Conservation (phyloP, 2,797 vertebrate genomes). For the Phoxinus dragarum region DNA sequence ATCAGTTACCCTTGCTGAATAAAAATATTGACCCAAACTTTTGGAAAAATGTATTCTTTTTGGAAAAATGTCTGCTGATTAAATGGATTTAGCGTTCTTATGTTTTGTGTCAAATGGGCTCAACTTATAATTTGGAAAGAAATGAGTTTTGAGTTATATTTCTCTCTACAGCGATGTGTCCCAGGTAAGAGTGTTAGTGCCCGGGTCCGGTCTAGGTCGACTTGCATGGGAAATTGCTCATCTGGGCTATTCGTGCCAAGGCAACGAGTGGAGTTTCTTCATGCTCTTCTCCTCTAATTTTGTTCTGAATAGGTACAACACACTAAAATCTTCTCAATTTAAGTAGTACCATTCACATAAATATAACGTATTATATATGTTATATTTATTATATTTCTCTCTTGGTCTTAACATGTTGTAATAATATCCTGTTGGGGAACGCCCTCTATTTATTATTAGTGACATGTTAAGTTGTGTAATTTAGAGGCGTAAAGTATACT, state of each 20-base stretch:
- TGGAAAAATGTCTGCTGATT: neutral
- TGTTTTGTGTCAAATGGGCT: neutral
- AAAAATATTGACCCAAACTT: neutral
- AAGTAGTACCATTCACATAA: neutral
- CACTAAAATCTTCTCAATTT: neutral
- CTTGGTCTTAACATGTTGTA: neutral
- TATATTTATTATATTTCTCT: neutral
- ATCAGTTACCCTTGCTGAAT: neutral
- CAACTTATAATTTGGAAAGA: neutral
- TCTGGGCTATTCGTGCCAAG: constrained; percentile 95
- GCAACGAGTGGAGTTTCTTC: constrained; percentile 99
- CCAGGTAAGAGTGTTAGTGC: constrained; percentile 94
- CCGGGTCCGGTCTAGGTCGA: constrained; percentile 96
- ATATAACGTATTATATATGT: neutral
- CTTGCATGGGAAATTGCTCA: constrained; percentile 97
- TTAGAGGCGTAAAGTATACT: neutral
- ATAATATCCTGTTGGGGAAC: neutral
- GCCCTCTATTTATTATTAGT: neutral
- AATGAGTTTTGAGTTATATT: neutral
- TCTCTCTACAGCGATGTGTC: constrained; percentile 86
- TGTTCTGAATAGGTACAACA: constrained; percentile 94
- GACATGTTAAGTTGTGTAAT: neutral
- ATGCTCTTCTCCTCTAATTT: constrained; percentile 99
- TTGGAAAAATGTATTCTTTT: neutral
- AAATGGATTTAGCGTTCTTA: neutral